These are phyloP conservation scores for Sardinella longiceps DNA, from an alignment of 2,797 vertebrate genomes.

Conservation along the genomic window DNA sequence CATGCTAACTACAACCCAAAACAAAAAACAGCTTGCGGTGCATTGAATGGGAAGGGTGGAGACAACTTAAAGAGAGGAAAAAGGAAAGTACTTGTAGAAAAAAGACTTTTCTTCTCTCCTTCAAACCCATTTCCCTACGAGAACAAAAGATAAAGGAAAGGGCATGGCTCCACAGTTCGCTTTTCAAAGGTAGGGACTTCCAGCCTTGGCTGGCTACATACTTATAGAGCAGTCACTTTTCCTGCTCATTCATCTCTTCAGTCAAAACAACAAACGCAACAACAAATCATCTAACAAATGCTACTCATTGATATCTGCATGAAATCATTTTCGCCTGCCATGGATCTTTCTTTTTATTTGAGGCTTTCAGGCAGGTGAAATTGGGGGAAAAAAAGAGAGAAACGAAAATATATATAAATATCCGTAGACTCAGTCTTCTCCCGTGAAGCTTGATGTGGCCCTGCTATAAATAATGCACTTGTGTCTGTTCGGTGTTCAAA, in stretches of 20 bases:
- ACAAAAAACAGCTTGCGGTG: neutral
- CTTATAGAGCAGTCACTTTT: neutral
- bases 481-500: constrained; percentile 70
- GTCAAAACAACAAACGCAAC: neutral
- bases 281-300: too few relatives aligned
- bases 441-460: constrained; percentile 54
- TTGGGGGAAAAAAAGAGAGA: constrained; percentile 55
- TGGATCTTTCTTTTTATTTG: constrained; percentile 46
- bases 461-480: constrained; percentile 66
- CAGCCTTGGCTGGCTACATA: neutral
- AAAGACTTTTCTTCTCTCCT: neutral
- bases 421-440: constrained; percentile 58
- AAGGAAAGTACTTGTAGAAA: neutral
- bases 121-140: neutral
- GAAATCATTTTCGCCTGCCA: neutral
- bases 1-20: constrained; percentile 11
- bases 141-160: constrained; percentile 1
- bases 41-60: neutral
- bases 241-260: neutral
- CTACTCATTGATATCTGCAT: too few relatives aligned
- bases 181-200: neutral
- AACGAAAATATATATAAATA: constrained; percentile 39
- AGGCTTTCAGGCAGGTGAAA: constrained; percentile 55
- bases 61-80: neutral
- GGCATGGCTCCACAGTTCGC: neutral